Conservation (phyloP, 2,888 invertebrate species). For the Parasteatoda lunata region DNA sequence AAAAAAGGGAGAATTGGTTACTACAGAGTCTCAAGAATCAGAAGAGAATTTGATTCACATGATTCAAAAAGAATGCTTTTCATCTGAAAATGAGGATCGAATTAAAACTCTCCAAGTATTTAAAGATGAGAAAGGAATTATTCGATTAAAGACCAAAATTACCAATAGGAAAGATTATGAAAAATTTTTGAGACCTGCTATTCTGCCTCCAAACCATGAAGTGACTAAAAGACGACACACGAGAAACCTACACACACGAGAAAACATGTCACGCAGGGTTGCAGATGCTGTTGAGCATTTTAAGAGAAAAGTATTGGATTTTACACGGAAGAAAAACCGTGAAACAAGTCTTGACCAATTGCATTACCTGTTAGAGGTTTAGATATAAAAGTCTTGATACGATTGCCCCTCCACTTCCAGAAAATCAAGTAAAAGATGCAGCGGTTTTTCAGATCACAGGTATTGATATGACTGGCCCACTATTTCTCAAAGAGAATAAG, state of each 20-base stretch:
- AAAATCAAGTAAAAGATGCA: conserved; percentile 10
- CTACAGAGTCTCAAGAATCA: not conserved
- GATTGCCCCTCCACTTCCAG: not conserved
- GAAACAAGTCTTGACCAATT: not conserved
- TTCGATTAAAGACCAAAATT: not conserved
- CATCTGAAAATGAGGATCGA: not conserved
- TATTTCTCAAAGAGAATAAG: too few species aligned
- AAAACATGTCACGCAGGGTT: conserved; percentile 10
- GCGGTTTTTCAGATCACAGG: too few species aligned
- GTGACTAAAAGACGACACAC: not conserved
- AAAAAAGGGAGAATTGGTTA: not conserved
- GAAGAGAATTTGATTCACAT: not conserved
- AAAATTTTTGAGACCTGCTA: not conserved
- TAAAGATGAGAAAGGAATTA: not conserved
- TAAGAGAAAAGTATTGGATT: not conserved
- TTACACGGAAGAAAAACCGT: not conserved
- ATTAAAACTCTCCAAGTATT: not conserved
- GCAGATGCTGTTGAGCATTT: not conserved
- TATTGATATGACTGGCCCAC: too few species aligned
- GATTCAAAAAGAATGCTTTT: not conserved
- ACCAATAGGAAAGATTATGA: not conserved
- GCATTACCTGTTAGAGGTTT: not conserved
- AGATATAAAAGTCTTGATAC: not conserved
- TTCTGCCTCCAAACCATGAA: not conserved
- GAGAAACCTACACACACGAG: not conserved